A percentile compares a stretch with the other conserved stretches of the same genome.
Evolutionary conservation across 2,113 vertebrate species (phyloP).

Genomic region (Bothrops jararaca): DNA sequence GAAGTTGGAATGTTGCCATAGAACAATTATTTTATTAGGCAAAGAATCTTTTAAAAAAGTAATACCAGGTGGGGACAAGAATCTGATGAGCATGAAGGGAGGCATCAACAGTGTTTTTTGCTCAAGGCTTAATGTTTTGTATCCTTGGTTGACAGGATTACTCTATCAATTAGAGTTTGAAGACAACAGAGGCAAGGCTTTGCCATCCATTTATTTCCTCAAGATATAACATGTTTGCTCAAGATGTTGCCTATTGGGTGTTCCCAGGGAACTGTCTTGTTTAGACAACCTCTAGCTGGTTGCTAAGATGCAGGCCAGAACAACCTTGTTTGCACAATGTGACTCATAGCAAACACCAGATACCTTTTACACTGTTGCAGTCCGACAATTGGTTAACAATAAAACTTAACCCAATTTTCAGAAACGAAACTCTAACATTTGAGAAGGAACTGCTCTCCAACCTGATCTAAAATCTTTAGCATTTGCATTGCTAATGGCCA

Average conservation of each 20-base stretch:
- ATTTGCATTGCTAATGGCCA: not conserved
- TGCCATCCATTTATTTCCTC: not conserved
- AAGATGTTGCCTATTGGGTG: not conserved
- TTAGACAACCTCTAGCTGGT: conserved; percentile 9
- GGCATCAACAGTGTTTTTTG: not conserved
- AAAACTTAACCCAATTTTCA: not conserved
- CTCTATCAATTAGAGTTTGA: not conserved
- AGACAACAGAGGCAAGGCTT: no score
- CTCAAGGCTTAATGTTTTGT: not conserved
- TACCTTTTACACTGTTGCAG: not conserved
- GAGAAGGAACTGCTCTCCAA: not conserved
- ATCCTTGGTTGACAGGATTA: not conserved
- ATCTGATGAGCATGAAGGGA: not conserved
- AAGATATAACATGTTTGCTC: not conserved
- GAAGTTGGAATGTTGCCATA: not conserved
- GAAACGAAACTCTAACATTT: not conserved
- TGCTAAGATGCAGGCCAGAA: not conserved
- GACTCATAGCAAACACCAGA: not conserved
- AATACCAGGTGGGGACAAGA: not conserved
- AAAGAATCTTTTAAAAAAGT: not conserved
- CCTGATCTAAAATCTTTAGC: not conserved
- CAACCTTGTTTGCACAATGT: not conserved
- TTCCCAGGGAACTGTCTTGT: not conserved
- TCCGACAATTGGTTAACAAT: not conserved
- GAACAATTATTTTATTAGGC: not conserved